Evolutionary conservation across 1,140 invertebrate genomes (phyloP).

Genomic region (Drosophila tristis): DNA sequence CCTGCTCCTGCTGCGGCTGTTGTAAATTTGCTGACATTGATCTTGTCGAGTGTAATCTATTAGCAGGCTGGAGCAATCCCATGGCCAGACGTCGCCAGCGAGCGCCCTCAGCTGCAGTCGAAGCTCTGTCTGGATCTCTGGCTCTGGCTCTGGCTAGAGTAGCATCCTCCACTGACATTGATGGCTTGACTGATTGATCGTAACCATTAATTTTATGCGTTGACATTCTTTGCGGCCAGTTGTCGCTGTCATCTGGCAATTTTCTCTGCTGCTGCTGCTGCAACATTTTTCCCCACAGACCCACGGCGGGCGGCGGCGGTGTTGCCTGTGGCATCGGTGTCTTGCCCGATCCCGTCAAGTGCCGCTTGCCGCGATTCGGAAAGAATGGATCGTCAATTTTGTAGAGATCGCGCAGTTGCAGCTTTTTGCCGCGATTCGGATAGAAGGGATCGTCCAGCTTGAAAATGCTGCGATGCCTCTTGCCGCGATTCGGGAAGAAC

Average conservation of each 20-base stretch:
- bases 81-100: slow-evolving; percentile 22
- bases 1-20: slow-evolving; percentile 28
- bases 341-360: slow-evolving; percentile 34
- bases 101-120: slow-evolving; percentile 16
- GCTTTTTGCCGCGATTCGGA: slow-evolving; percentile 76
- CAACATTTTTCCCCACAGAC: slow-evolving; percentile 26
- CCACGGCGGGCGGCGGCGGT: background rate
- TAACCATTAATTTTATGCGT: slow-evolving; percentile 79
- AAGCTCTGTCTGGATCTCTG: no score
- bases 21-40: slow-evolving; percentile 74
- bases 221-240: slow-evolving; percentile 76
- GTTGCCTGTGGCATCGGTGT: no score
- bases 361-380: slow-evolving; percentile 75
- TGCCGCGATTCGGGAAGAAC: slow-evolving; percentile 82
- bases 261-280: slow-evolving; percentile 21
- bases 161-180: slow-evolving; percentile 67
- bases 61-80: slow-evolving; percentile 38
- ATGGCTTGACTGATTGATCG: slow-evolving; percentile 82
- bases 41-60: slow-evolving; percentile 80
- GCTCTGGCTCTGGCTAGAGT: background rate
- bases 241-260: slow-evolving; percentile 31
- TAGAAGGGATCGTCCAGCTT: slow-evolving; percentile 67
- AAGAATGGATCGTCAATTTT: slow-evolving; percentile 74
- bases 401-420: slow-evolving; percentile 71
- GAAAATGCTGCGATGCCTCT: slow-evolving; percentile 66